These are phyloP conservation scores for Squalus acanthias DNA, from an alignment of 2,797 vertebrate genomes.

Conservation along the genomic window DNA sequence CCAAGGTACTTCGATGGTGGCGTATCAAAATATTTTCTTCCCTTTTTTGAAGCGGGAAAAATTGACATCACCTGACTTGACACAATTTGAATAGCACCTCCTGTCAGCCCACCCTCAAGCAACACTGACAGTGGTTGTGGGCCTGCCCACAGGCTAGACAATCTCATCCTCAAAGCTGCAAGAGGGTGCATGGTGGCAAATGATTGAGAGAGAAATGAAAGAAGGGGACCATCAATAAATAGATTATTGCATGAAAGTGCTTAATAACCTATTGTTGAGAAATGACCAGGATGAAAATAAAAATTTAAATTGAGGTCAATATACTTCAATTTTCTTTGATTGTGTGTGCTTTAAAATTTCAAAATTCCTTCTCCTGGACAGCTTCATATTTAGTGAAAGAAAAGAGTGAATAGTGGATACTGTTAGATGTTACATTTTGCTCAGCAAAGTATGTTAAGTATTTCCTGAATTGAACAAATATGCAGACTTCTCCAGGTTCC, in stretches of 20 bases:
- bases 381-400: background rate
- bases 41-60: background rate
- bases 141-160: background rate
- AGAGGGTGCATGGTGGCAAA: background rate
- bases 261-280: background rate
- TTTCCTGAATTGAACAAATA: constrained; percentile 17
- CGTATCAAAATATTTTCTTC: background rate
- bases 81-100: background rate
- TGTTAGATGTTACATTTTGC: background rate
- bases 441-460: background rate
- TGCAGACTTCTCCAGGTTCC: background rate
- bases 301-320: background rate
- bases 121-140: background rate
- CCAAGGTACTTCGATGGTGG: background rate
- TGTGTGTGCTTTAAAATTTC: background rate
- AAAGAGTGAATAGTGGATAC: background rate
- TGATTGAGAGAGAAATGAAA: background rate
- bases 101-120: background rate
- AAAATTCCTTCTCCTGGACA: background rate
- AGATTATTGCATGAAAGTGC: background rate
- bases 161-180: background rate
- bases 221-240: background rate
- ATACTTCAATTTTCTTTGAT: background rate
- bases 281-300: background rate
- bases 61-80: background rate